These are phyloP conservation scores for Pecten maximus DNA, from an alignment of 2,888 invertebrate species.

Conservation along the genomic window DNA sequence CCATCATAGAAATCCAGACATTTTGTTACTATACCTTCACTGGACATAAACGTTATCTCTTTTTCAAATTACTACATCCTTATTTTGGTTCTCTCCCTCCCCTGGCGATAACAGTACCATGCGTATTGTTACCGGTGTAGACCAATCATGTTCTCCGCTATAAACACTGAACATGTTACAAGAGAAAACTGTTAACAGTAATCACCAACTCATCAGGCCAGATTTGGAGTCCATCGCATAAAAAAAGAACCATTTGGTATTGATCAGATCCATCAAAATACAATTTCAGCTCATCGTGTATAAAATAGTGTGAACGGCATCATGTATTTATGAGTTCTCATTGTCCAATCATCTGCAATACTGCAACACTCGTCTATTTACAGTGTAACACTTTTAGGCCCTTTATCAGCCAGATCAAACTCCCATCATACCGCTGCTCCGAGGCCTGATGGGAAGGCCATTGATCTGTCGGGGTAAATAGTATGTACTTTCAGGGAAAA, in stretches of 20 bases:
- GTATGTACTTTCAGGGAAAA: background rate
- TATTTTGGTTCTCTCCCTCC: too few relatives aligned
- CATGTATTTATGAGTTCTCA: background rate
- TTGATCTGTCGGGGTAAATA: background rate
- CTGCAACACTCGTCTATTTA: background rate
- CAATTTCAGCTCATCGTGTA: background rate
- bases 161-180: background rate
- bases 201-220: background rate
- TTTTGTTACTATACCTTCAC: too few relatives aligned
- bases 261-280: background rate
- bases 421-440: background rate
- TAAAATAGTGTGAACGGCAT: background rate
- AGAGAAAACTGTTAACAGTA: background rate
- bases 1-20: too few relatives aligned
- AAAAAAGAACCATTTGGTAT: conserved; percentile 11
- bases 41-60: too few relatives aligned
- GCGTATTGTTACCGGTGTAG: too few relatives aligned
- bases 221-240: background rate
- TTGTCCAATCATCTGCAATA: conserved; percentile 7
- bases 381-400: conserved; percentile 19
- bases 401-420: background rate
- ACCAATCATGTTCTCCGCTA: background rate
- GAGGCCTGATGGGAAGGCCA: background rate
- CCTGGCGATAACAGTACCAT: too few relatives aligned
- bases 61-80: too few relatives aligned